Conservation (phyloP, 1,140 invertebrate species). For the Drosophila punjabiensis region DNA sequence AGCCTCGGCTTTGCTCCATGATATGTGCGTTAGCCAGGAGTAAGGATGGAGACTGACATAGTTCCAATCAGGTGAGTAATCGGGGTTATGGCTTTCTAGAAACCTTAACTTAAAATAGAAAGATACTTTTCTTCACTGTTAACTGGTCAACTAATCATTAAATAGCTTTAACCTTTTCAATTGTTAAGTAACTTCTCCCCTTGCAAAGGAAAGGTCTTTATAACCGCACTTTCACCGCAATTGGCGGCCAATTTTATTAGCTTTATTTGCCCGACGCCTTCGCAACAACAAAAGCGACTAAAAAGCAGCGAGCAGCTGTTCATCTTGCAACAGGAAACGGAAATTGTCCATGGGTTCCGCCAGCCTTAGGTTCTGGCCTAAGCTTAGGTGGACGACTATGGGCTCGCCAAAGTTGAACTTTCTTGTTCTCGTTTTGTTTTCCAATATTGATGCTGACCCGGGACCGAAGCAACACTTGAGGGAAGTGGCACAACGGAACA, state of each 20-base stretch:
- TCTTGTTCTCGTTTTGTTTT: constrained; percentile 48
- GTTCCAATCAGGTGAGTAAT: constrained; percentile 31
- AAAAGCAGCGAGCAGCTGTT: constrained; percentile 59
- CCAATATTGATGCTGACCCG: constrained; percentile 33
- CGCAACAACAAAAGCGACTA: constrained; percentile 18
- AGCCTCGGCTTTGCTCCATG: constrained; percentile 45
- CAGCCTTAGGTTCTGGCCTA: constrained; percentile 32
- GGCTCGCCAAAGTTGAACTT: constrained; percentile 50
- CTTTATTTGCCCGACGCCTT: constrained; percentile 56
- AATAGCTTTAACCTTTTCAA: not conserved
- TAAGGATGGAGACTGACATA: constrained; percentile 1
- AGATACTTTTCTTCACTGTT: not conserved
- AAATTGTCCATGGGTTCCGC: constrained; percentile 72
- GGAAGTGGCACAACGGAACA: constrained; percentile 24
- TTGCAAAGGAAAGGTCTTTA: not conserved
- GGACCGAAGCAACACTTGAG: constrained; percentile 27
- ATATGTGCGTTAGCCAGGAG: no score
- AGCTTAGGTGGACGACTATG: constrained; percentile 18
- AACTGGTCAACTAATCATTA: not conserved
- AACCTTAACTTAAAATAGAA: not conserved
- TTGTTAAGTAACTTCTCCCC: not conserved
- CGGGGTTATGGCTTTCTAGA: not conserved
- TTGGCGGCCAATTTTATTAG: constrained; percentile 64
- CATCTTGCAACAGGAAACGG: constrained; percentile 76
- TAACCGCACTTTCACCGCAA: constrained; percentile 25